These are phyloP conservation scores for Iphiclides podalirius DNA, from an alignment of 2,888 invertebrate species.

Conservation along the genomic window DNA sequence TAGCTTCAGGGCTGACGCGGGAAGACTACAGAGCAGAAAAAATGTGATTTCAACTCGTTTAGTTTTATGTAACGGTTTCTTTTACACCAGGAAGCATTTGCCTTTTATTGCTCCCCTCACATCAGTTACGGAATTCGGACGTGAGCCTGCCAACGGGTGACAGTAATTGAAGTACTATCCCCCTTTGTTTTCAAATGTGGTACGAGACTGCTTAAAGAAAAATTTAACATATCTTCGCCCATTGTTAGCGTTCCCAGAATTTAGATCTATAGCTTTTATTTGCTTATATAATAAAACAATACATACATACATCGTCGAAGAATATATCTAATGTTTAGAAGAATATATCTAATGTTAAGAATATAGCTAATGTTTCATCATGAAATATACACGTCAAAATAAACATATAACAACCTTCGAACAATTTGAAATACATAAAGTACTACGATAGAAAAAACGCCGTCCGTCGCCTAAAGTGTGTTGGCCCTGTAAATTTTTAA, in stretches of 20 bases:
- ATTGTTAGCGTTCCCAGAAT: too few species aligned
- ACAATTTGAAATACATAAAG: background rate
- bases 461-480: constrained; percentile 9
- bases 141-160: constrained; percentile 14
- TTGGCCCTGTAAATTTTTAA: constrained; percentile 30
- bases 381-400: too few species aligned
- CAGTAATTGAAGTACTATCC: constrained; percentile 19
- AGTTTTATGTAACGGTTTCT: constrained; percentile 23
- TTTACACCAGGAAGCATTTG: constrained; percentile 18
- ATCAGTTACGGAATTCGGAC: constrained; percentile 17
- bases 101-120: constrained; percentile 22
- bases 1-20: constrained; percentile 40
- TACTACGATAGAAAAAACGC: background rate
- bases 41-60: constrained; percentile 24
- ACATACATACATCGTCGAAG: too few species aligned
- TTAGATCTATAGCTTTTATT: too few species aligned
- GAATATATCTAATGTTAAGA: too few species aligned
- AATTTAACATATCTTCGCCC: too few species aligned
- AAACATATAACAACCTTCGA: too few species aligned
- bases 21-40: constrained; percentile 24
- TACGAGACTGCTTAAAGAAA: too few species aligned
- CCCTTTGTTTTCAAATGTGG: constrained; percentile 3
- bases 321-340: too few species aligned
- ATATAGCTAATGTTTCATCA: too few species aligned
- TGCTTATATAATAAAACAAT: too few species aligned